Evolutionary conservation across 2,113 vertebrate species (phyloP).

Genomic region (Sylvia atricapilla): DNA sequence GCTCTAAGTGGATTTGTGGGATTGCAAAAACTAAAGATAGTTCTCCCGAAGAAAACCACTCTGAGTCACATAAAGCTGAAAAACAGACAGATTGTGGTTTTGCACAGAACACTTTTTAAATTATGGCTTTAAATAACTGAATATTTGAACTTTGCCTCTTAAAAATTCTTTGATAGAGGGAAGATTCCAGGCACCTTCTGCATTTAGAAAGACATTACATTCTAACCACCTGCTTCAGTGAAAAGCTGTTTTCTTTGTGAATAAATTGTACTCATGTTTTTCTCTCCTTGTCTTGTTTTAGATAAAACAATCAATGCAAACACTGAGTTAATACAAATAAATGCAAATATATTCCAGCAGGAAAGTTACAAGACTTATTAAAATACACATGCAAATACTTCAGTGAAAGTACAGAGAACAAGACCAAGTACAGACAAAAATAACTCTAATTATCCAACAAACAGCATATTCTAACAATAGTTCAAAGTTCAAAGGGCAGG

Average conservation of each 20-base stretch:
- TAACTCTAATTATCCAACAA: constrained; percentile 33
- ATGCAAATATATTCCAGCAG: constrained; percentile 55
- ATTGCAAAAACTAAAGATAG: constrained; percentile 9
- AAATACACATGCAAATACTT: constrained; percentile 52
- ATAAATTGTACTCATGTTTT: constrained; percentile 31
- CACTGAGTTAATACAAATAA: constrained; percentile 55
- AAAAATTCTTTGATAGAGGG: background rate
- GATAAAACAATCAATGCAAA: constrained; percentile 51
- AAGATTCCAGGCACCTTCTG: constrained; percentile 7
- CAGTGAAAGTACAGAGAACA: constrained; percentile 26
- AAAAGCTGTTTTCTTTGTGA: constrained; percentile 37
- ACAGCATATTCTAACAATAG: background rate
- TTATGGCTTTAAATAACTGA: background rate
- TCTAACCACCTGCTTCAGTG: background rate
- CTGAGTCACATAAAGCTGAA: background rate
- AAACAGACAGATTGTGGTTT: background rate
- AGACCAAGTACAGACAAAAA: constrained; percentile 41
- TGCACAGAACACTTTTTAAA: background rate
- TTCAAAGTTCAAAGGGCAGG: background rate
- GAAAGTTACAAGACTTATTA: constrained; percentile 44
- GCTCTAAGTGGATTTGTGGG: background rate
- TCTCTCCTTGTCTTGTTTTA: constrained; percentile 25
- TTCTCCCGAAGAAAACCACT: background rate
- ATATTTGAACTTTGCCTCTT: background rate
- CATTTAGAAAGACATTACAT: constrained; percentile 1